Evolutionary conservation across 1,140 invertebrate genomes (phyloP).

Genomic region (Listronotus oregonensis): DNA sequence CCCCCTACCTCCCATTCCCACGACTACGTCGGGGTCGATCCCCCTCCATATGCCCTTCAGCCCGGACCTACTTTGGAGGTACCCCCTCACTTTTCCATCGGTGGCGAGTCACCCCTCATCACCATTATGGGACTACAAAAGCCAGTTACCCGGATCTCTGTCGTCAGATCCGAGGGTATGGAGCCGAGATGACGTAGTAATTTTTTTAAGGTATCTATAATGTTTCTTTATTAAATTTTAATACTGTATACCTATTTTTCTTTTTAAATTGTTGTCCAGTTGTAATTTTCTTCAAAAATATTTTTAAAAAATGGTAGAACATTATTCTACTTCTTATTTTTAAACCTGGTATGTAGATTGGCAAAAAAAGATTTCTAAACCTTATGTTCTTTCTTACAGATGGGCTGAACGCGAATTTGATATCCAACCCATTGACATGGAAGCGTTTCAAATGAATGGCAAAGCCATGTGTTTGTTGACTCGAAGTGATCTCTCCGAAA

Average conservation of each 20-base stretch:
- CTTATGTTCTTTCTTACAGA: constrained; percentile 6
- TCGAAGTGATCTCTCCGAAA: constrained; percentile 85
- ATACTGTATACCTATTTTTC: too few species aligned
- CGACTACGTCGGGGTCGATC: constrained; percentile 57
- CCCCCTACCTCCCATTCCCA: constrained; percentile 65
- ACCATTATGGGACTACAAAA: constrained; percentile 82
- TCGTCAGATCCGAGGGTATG: constrained; percentile 87
- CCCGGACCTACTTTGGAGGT: constrained; percentile 83
- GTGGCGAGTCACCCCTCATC: constrained; percentile 66
- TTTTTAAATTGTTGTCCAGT: background rate
- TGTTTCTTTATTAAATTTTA: background rate
- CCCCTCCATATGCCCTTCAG: constrained; percentile 71
- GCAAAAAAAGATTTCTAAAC: background rate
- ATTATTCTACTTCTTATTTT: too few species aligned
- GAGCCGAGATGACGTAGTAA: constrained; percentile 86
- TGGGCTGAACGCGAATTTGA: constrained; percentile 95
- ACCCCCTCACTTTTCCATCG: constrained; percentile 70
- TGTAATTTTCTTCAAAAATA: background rate
- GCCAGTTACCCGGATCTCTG: constrained; percentile 77
- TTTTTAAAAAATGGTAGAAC: background rate
- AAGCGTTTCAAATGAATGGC: constrained; percentile 97
- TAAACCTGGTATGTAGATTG: too few species aligned
- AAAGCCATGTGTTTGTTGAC: constrained; percentile 76
- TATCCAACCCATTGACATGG: constrained; percentile 87
- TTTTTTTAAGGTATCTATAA: constrained; percentile 71